Base-by-base conservation (phyloP, 1,140 invertebrate genomes). In the Drosophila pachea region DNA sequence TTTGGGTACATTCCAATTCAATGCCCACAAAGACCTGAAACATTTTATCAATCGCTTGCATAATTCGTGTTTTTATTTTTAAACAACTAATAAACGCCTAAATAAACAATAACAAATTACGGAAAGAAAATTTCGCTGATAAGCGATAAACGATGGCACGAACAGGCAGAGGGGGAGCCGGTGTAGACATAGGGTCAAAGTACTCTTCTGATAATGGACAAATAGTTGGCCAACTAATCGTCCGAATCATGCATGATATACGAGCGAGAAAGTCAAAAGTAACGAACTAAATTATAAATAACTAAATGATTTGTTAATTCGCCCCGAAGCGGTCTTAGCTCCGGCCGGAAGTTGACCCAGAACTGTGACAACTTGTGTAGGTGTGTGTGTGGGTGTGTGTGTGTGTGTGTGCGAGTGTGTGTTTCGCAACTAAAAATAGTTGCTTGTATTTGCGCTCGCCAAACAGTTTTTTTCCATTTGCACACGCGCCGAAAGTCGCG, bases 61-160 rank as follows among this genome's bases (percentile, higher is more conserved):
- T 65, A 78, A 66, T 78, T 72, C 64, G 68, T 78, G 72, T 83
- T 83, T 67, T 84, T 84, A 84, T 83, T 78, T 83, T 73, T 73
- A 70, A 84, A 84, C 68, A 76, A 42, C 68, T 48, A 58, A 77
- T 73, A 83, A 75, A 74, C 36, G 43, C 22, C 29, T 55, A 68
- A 16, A 52, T 59, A 52, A 55, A 73, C 22, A 32, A 33, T 58
- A 31, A 54, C 14, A 53, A 29, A 35, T 14, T 22, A 22, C 22
- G 22, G 33, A 58, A 8, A 11, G 56, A 58, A 7, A 42, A 9
- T 22, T 9, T 31, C 14, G 38, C 47, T 52, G 67, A 69, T 65
- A 65, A 69, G 67, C 35, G 50, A 63, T 14, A 32, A 45, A 9
- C 33, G 16, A 22, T 11, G 32, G 22, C 12, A 40, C 31, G 53